Evolutionary conservation across 2,113 vertebrate species (phyloP).

Genomic region (Orcinus orca): DNA sequence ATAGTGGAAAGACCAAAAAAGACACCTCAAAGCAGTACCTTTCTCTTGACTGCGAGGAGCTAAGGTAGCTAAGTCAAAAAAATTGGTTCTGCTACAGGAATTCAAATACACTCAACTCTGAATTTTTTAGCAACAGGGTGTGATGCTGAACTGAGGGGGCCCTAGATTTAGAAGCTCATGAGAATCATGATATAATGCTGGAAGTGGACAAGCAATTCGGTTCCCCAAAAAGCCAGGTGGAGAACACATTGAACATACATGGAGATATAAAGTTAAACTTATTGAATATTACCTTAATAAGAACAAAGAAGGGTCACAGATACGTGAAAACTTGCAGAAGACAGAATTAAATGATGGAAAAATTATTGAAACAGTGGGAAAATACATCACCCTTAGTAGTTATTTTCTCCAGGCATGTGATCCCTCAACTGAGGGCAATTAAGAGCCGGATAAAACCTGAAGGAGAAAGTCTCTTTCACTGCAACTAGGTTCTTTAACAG

Average conservation of each 20-base stretch:
- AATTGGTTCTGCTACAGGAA: constrained; percentile 69
- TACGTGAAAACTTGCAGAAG: constrained; percentile 75
- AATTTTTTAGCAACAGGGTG: constrained; percentile 72
- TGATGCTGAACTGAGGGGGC: constrained; percentile 72
- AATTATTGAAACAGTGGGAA: constrained; percentile 71
- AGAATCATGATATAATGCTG: constrained; percentile 81
- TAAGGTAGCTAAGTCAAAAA: constrained; percentile 71
- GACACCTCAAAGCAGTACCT: constrained; percentile 60
- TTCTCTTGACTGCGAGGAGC: constrained; percentile 54
- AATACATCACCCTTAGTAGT: constrained; percentile 80
- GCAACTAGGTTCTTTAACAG: constrained; percentile 67
- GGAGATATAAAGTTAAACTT: constrained; percentile 84
- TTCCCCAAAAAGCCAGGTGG: constrained; percentile 78
- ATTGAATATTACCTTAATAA: constrained; percentile 84
- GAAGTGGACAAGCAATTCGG: constrained; percentile 80
- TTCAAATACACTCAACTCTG: constrained; percentile 65
- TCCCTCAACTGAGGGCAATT: constrained; percentile 63
- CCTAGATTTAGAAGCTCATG: constrained; percentile 79
- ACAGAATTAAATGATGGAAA: constrained; percentile 74
- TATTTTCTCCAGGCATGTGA: constrained; percentile 71
- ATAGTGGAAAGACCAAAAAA: constrained; percentile 67
- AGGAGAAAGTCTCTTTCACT: constrained; percentile 32
- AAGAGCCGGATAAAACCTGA: constrained; percentile 71
- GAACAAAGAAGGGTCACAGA: constrained; percentile 73
- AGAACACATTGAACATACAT: constrained; percentile 76